Evolutionary conservation across 2,888 invertebrate genomes (phyloP), one percentile per base, ranked within the genome.

Genomic region (Netelia inedita): DNA sequence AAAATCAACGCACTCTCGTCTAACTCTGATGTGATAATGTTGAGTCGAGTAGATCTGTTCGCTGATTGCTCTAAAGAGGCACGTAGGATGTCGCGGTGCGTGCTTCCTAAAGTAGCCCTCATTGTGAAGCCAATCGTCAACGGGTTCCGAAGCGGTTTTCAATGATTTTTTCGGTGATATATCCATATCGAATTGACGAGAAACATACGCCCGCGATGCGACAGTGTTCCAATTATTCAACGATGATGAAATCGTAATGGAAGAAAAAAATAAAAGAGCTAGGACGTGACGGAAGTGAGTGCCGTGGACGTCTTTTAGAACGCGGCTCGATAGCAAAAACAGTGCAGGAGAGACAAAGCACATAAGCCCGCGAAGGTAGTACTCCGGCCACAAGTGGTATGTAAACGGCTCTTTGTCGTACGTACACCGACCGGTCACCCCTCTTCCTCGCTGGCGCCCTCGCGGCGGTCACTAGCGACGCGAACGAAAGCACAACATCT

Each of bases 41-140:
- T 98, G 96, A 11, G 95, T 95, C 72, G 94, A 93, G 90, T 95
- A 96, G 55, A 96, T 95, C 94, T 98, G 98, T 94, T 98, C 98
- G 53, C 98, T 97, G 73, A 98, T 96, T 11, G 97, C 97, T 89
- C 98, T 95, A 94, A 98, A 98, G 68, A 98, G 94, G 92, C 98
- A 98, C 83, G 97, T 97, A 73, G 97, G 96, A 94, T 98, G 98
- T 91, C 97, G 96, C 75, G 98, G 98, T 19, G 97, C 96, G 91
- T 97, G 97, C 95, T 98, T 98, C 89, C 98, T 95, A 93, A 97
- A 98, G 91, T 96, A 96, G 57, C 97, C 97, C 92, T 97, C 95
- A 87, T 96, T 95, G 89, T 97, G 97, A 89, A 98, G 94, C 96
- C 97, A 98, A 90, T 96, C 96, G 93, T 98, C 98, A 73, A 95